Evolutionary conservation across 2,888 invertebrate genomes (phyloP), one percentile per base, ranked within the genome.

Genomic region (Helicoverpa assulta): DNA sequence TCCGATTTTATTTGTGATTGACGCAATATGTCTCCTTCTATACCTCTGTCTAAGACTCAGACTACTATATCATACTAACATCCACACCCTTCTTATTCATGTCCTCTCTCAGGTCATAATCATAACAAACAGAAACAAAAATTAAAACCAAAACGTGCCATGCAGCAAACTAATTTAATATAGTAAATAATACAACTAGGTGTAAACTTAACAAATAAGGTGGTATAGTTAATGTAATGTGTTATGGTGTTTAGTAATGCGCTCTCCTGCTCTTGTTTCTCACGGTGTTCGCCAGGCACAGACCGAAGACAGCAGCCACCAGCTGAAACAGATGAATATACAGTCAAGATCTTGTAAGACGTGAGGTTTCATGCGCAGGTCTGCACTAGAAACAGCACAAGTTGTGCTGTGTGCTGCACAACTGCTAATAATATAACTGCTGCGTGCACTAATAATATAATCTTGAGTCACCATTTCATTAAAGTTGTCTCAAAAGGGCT

Each of bases 281-380:
- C 84, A 98, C 98, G 88, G 98, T 97, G 90, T 98, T 98, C 19
- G 98, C 98, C 87, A 99, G 93, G 88, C 98, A 98, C 87, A 99
- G 97, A 5, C 98, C 98, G 89, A 98, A 98, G 74, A 98, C 96
- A 29, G 98, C 97, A 4, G 97, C 97, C 73, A 97, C 92, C 83
- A 98, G 92, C 97, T 98, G 95, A 7, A 85, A 85, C 18, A 70
- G 7, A 58, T 33, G 0, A 70, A 69, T 3, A 50, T 37, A 12
- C 29, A 12, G 26, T 54, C 6, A 55, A 16, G 18, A 52, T 61
- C 53, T n/a, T 18, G 21, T 50, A 21, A 10, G 33, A 33, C 33
- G 29, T 26, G 26, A 26, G 26, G 26, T 26, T 4, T 26, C 50
- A 18, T n/a, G 47, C 16, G 7, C 47, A 47, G 47, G 16, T 47